phyloP scores from a whole-genome alignment of 2,113 vertebrate species.

The Oriolus oriolus region DNA sequence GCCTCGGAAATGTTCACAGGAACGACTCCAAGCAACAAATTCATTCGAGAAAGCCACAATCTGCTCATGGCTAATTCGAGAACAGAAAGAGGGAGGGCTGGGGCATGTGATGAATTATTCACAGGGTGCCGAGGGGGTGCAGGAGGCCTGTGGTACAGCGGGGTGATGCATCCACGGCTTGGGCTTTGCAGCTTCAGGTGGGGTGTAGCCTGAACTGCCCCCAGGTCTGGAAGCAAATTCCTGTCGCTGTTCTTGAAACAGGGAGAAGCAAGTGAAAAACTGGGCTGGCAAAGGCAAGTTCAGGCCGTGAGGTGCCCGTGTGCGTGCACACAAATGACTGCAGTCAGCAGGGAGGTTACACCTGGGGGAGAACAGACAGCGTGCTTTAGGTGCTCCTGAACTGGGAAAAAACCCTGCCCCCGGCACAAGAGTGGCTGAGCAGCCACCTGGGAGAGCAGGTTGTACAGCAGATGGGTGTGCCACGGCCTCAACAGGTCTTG shows the following conservation, averaged over 20 bases:
- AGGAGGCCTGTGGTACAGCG: neutral
- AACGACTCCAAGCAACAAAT: neutral
- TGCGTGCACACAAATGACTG: neutral
- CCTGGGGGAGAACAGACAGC: neutral
- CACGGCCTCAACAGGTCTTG: neutral
- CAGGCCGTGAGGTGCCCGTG: accelerated
- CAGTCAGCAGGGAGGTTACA: neutral
- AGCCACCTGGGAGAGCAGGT: neutral
- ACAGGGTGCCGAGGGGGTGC: neutral
- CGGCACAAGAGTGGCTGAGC: neutral
- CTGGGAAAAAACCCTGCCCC: neutral
- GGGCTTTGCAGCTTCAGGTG: neutral
- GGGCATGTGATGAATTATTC: conserved; percentile 3
- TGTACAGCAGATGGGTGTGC: neutral
- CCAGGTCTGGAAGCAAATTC: neutral
- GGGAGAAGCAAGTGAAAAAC: neutral
- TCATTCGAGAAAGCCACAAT: neutral
- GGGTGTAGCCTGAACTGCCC: neutral
- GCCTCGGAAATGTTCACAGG: neutral
- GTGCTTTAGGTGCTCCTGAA: neutral
- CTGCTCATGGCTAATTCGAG: conserved; percentile 7
- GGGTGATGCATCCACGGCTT: neutral
- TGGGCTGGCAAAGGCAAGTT: neutral
- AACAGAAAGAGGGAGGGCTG: neutral
- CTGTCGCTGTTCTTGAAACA: neutral